Base-by-base conservation (phyloP, 2,888 invertebrate genomes). In the Ephialtes manifestator region DNA sequence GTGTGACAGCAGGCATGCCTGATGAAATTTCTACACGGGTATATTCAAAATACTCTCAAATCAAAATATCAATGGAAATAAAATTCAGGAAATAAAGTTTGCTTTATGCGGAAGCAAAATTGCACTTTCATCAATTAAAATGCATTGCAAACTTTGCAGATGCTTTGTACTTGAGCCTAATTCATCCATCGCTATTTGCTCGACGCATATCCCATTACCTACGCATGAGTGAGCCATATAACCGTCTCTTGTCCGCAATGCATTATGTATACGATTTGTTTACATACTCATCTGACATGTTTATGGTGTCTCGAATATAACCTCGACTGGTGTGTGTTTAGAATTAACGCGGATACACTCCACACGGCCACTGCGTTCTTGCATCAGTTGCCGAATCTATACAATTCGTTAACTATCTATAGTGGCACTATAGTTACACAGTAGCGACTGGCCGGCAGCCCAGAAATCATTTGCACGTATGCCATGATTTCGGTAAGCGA, bases 201-300 rank as follows among this genome's bases (percentile, higher is more conserved):
- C 31, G 70, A 51, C 28, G 70, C 51, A 31, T 31, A 51, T 51
- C 70, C 48, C 48, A 51, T 70, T 70, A 70, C 8, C 43, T 43
- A 39, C 39, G 39, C 35, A 51, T 51, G 51, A 31, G 51, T 51
- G 51, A 70, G 48, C 51, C 51, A 70, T 10, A 31, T 31, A 48
- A 53, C 70, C 46, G 18, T 51, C 51, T 70, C 18, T 31, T 31
- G 48, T 31, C n/a, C 51, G 48, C 31, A 53, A 86, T 89, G 86
- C 84, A 88, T 89, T 87, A 89, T 88, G 87, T 87, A 89, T 88
- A 60, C 85, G 75, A 83, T 87, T 87, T 84, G 87, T 88, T 89
- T 87, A 85, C 87, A 89, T 87, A 87, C 87, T 89, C 88, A 88
- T 89, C 86, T 71, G 87, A 87, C 87, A 87, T 89, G 87, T 89